Base-by-base conservation (phyloP, 37 sponge, comb jelly and placozoan genomes). In the Axinella damicornis region DNA sequence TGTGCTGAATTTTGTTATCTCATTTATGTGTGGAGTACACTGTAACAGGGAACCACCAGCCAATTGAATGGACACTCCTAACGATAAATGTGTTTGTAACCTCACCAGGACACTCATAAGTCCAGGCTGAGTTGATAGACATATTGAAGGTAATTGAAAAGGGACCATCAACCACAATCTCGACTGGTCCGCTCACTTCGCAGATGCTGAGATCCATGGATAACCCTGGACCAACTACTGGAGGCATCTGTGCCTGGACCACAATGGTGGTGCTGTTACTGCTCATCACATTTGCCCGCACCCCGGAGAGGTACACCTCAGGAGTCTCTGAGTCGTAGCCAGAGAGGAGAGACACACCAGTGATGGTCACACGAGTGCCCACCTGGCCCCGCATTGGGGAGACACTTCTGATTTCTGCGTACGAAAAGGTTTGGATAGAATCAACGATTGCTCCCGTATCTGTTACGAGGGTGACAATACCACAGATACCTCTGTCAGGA, bases 401-500 rank as follows among this genome's bases (percentile, higher is more conserved):
- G 31, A 87, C 77, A 59, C 53, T 57, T 11, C 21, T 25, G 20
- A 94, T 75, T 20, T 9, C 37, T 0, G 88, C 79, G 38, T 72
- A 72, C 11, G 76, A 60, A 68, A 92, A 84, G 69, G 31, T 2
- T 35, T 59, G 68, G 20, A 22, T 33, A 46, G 77, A 61, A 20
- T 79, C 34, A 6, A 94, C 89, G 0, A 86, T 1, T 35, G 91
- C 87, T 27, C 82, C 83, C 25, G 95, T 94, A 70, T 94, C 69
- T 5, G 91, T 32, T 35, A 34, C 61, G 17, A 82, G 35, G 53
- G 17, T 59, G 52, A 71, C 20, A 27, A 2, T 22, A 6, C 70
- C 72, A 38, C n/a, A 60, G 13, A 6, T 31, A 2, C 12, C 20
- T 22, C 1, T 35, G 1, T n/a, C n/a, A n/a, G n/a, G n/a, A n/a